Evolutionary conservation across 2,797 vertebrate genomes (phyloP).

Genomic region (Nannoperca australis): DNA sequence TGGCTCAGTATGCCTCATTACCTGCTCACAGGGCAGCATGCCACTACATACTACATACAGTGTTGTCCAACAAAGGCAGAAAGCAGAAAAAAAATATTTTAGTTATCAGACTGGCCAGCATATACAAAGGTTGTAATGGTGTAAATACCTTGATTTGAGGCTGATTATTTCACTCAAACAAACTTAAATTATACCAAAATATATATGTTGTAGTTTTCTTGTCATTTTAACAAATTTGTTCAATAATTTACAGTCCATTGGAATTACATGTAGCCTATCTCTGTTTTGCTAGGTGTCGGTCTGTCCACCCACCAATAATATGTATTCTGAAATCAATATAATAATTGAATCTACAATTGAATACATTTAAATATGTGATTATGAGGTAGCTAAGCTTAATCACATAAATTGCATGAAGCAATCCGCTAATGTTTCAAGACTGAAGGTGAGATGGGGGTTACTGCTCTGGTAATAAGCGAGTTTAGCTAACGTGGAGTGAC

Average conservation of each 20-base stretch:
- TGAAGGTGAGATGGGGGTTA: not conserved
- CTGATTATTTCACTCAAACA: not conserved
- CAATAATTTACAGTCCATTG: not conserved
- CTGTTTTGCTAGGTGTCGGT: not conserved
- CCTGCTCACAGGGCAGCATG: conserved; percentile 30
- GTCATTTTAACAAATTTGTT: not conserved
- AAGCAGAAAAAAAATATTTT: too few species aligned
- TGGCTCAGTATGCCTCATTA: conserved; percentile 45
- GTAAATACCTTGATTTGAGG: too few species aligned
- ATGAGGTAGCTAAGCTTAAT: not conserved
- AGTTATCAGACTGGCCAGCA: too few species aligned
- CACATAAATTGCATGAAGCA: not conserved
- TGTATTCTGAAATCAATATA: not conserved
- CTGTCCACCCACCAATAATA: not conserved
- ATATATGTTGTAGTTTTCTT: too few species aligned
- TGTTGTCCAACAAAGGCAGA: too few species aligned
- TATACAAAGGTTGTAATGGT: too few species aligned
- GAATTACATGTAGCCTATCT: not conserved
- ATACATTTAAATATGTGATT: not conserved
- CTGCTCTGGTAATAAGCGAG: not conserved
- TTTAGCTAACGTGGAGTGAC: not conserved
- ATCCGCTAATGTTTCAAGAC: not conserved
- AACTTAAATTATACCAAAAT: not conserved
- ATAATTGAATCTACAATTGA: not conserved
- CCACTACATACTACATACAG: too few species aligned